Conservation (phyloP, 2,113 vertebrate species). For the Oncorhynchus keta region DNA sequence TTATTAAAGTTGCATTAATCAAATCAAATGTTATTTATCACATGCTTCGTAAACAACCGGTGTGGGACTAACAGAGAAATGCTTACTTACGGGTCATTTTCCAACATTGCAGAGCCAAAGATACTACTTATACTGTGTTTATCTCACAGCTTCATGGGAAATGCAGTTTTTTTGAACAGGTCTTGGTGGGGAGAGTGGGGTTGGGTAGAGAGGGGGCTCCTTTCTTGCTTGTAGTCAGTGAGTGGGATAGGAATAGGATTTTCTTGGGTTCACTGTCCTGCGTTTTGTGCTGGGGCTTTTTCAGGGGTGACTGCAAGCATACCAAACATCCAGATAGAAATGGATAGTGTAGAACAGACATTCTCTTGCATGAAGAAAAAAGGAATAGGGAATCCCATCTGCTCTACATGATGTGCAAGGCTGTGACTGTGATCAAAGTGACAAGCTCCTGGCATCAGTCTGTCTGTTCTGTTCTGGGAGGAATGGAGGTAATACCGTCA, state of each 20-base stretch:
- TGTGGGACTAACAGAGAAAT: too few relatives aligned
- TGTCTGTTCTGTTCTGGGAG: background rate
- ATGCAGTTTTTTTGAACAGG: background rate
- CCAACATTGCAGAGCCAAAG: too few relatives aligned
- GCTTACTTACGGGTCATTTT: too few relatives aligned
- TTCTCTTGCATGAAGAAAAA: background rate
- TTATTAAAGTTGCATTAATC: conserved; percentile 10
- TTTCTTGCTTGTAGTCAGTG: background rate
- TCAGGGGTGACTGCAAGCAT: background rate
- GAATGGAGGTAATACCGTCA: conserved; percentile 13
- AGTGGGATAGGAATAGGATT: background rate
- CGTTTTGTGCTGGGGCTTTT: background rate
- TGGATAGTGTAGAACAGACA: background rate
- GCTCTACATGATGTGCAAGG: background rate
- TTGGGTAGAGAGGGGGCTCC: background rate
- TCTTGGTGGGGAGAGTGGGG: background rate
- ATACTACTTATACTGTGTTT: background rate
- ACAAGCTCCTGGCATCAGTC: conserved; percentile 15
- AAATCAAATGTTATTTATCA: too few relatives aligned
- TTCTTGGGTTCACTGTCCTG: background rate
- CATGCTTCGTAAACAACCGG: too few relatives aligned
- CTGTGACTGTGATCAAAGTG: conserved; percentile 19
- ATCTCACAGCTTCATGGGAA: background rate
- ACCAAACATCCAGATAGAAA: background rate
- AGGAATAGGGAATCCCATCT: too few relatives aligned